These are phyloP conservation scores for Brachionichthys hirsutus DNA, from an alignment of 2,113 vertebrate genomes.

Conservation along the genomic window DNA sequence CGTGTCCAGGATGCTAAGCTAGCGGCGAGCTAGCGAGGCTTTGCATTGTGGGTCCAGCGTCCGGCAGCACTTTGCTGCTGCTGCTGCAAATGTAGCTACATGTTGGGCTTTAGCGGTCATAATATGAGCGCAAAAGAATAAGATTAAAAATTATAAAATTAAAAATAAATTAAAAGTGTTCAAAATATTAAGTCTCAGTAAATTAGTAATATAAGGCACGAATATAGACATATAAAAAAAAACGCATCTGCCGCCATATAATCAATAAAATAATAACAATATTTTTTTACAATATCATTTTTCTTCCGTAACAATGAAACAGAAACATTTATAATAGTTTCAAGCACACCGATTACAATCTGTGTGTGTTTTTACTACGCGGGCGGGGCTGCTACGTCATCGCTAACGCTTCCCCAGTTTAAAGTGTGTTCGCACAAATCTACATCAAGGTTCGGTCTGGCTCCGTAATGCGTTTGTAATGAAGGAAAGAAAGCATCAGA, in stretches of 20 bases:
- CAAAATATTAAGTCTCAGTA: too few species aligned
- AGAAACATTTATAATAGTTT: too few species aligned
- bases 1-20: slow-evolving; percentile 50
- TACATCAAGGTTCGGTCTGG: slow-evolving; percentile 7
- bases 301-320: too few species aligned
- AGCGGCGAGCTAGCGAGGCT: slow-evolving; percentile 56
- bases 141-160: too few species aligned
- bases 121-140: too few species aligned
- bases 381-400: slow-evolving; percentile 8
- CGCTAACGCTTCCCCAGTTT: slow-evolving; percentile 36
- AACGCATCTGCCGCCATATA: too few species aligned
- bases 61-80: slow-evolving; percentile 2
- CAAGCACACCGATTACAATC: rapidly evolving
- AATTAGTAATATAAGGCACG: background rate
- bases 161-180: too few species aligned
- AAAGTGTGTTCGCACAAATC: slow-evolving; percentile 1
- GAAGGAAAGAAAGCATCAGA: slow-evolving; percentile 13
- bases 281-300: too few species aligned
- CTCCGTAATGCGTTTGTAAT: slow-evolving; percentile 21
- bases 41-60: slow-evolving; percentile 71
- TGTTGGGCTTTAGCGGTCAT: too few species aligned
- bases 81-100: too few species aligned
- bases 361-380: background rate
- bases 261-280: too few species aligned
- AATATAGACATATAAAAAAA: background rate